These are phyloP conservation scores for Epinephelus fuscoguttatus DNA, from an alignment of 2,113 vertebrate species.

Conservation along the genomic window DNA sequence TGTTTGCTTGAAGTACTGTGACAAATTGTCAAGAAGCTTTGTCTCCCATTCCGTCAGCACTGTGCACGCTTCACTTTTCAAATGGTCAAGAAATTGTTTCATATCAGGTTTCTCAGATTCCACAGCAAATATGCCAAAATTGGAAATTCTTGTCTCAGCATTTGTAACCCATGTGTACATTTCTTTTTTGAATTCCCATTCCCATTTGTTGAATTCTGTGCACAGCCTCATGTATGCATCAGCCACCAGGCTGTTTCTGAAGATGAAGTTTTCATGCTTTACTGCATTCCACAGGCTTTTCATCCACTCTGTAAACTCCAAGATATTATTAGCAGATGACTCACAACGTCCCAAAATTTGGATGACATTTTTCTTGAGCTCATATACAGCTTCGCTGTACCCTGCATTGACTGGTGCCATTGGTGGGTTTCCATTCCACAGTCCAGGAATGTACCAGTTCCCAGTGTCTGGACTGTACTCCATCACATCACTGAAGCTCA, in stretches of 20 bases:
- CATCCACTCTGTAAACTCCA: constrained; percentile 72
- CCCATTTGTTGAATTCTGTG: constrained; percentile 75
- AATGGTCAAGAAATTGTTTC: background rate
- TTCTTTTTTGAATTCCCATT: constrained; percentile 73
- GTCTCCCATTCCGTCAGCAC: constrained; percentile 50
- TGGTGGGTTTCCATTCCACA: constrained; percentile 83
- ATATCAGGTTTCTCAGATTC: constrained; percentile 37
- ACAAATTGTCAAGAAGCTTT: constrained; percentile 53
- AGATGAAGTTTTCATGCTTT: constrained; percentile 83
- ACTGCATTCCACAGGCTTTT: constrained; percentile 78
- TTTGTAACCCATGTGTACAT: constrained; percentile 67
- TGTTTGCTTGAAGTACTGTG: constrained; percentile 65
- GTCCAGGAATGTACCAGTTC: constrained; percentile 79
- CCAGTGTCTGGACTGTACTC: constrained; percentile 74
- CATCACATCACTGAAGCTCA: constrained; percentile 79
- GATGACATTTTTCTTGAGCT: constrained; percentile 76
- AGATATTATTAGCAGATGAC: constrained; percentile 42
- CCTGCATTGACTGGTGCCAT: constrained; percentile 81
- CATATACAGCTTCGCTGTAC: constrained; percentile 76
- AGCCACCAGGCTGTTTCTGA: constrained; percentile 80
- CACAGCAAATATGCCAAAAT: constrained; percentile 55
- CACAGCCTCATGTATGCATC: constrained; percentile 78
- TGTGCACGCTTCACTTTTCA: constrained; percentile 49
- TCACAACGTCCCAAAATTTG: constrained; percentile 36
- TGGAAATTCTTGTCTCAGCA: constrained; percentile 71